Evolutionary conservation across 2,888 invertebrate genomes (phyloP).

Genomic region (Eupithecia abbreviata): DNA sequence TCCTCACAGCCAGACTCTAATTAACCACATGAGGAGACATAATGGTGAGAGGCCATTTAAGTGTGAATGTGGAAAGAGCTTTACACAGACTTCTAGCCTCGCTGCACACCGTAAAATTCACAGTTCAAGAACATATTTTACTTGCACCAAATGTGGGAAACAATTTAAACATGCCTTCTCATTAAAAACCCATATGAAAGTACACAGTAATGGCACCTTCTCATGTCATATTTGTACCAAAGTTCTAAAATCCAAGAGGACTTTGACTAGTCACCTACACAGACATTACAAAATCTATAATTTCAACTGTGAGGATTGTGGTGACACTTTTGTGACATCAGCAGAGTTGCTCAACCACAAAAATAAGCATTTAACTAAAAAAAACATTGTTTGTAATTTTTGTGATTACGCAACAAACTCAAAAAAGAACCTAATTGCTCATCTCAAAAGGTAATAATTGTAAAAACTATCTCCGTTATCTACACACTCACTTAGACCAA

Average conservation of each 20-base stretch:
- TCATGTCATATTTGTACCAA: conserved; percentile 73
- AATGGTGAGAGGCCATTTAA: conserved; percentile 74
- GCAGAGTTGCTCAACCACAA: conserved; percentile 76
- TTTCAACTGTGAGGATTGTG: conserved; percentile 79
- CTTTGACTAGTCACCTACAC: conserved; percentile 70
- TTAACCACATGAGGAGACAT: conserved; percentile 76
- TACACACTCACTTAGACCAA: background rate
- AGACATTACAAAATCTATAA: conserved; percentile 76
- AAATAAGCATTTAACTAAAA: conserved; percentile 65
- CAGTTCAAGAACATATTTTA: conserved; percentile 66
- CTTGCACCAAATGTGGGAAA: conserved; percentile 75
- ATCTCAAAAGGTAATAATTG: conserved; percentile 64
- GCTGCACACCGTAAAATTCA: conserved; percentile 75
- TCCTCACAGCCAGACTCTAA: conserved; percentile 76
- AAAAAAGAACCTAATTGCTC: conserved; percentile 71
- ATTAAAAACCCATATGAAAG: conserved; percentile 70
- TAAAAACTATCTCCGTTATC: background rate
- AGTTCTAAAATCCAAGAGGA: conserved; percentile 69
- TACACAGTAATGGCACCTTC: conserved; percentile 69
- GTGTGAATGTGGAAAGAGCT: conserved; percentile 77
- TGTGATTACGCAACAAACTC: conserved; percentile 75
- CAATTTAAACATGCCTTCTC: conserved; percentile 79
- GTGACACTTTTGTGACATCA: conserved; percentile 75
- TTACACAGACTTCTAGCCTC: conserved; percentile 75
- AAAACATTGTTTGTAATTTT: conserved; percentile 69